A percentile compares a stretch with the other conserved stretches of the same genome.
These are phyloP conservation scores for Periophthalmodon schlosseri DNA, from an alignment of 2,113 vertebrate species.

Conservation along the genomic window DNA sequence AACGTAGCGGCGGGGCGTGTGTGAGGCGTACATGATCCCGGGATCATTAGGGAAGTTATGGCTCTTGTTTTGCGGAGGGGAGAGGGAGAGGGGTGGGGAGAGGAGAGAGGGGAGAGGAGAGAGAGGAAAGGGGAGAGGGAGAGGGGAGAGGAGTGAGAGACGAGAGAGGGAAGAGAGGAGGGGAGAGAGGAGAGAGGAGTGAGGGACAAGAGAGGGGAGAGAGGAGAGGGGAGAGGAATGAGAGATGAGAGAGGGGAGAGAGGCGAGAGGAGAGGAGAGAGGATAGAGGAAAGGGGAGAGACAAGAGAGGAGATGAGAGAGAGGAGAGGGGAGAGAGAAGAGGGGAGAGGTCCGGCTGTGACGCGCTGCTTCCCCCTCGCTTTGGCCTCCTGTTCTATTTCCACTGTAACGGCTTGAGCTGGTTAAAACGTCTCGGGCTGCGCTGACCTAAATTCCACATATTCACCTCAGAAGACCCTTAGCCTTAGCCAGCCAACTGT, in stretches of 20 bases:
- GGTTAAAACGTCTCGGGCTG: constrained; percentile 70
- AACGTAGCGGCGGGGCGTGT: constrained; percentile 48
- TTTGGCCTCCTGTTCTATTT: constrained; percentile 75
- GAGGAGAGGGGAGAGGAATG: constrained; percentile 6
- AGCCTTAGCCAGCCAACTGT: constrained; percentile 38
- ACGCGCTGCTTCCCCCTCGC: constrained; percentile 65
- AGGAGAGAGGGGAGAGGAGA: background rate
- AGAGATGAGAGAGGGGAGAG: constrained; percentile 27
- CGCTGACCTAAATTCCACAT: constrained; percentile 79
- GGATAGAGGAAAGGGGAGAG: constrained; percentile 16
- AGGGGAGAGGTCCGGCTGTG: constrained; percentile 50
- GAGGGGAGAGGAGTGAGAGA: background rate
- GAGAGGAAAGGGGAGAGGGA: too few species aligned
- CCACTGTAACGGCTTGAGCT: constrained; percentile 72
- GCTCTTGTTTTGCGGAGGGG: constrained; percentile 60
- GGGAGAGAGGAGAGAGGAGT: constrained; percentile 24
- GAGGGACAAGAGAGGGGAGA: constrained; percentile 20
- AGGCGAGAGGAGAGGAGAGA: constrained; percentile 28
- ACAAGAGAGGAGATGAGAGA: constrained; percentile 32
- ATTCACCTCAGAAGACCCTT: constrained; percentile 81
- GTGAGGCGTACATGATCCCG: constrained; percentile 51
- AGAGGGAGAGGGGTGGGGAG: constrained; percentile 34
- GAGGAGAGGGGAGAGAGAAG: constrained; percentile 11
- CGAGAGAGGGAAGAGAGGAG: background rate
- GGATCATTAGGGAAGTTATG: constrained; percentile 71